Conservation (phyloP, 2,113 vertebrate genomes). For the Sander lucioperca region DNA sequence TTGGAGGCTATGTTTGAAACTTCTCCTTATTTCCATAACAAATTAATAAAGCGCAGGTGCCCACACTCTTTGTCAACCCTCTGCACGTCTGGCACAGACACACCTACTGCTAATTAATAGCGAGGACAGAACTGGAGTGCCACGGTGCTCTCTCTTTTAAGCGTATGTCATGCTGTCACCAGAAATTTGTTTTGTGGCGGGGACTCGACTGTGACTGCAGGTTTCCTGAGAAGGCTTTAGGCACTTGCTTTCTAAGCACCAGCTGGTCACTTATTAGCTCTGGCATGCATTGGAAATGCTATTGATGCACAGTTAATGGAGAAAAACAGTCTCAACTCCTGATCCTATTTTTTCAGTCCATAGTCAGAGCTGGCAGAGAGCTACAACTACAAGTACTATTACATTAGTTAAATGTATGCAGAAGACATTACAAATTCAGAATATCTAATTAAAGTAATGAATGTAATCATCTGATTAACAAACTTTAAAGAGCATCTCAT, state of each 20-base stretch:
- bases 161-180: conserved; percentile 65
- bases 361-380: conserved; percentile 25
- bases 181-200: conserved; percentile 53
- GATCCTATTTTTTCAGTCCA: conserved; percentile 23
- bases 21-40: conserved; percentile 24
- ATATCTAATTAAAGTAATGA: conserved; percentile 1
- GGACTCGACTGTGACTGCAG: conserved; percentile 47
- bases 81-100: conserved; percentile 15
- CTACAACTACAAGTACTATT: conserved; percentile 3
- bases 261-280: conserved; percentile 73
- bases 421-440: conserved; percentile 3
- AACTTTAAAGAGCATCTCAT: neutral
- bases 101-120: conserved; percentile 62
- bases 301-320: conserved; percentile 66
- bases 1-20: neutral
- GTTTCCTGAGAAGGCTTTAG: conserved; percentile 62
- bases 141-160: conserved; percentile 45
- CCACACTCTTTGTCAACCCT: conserved; percentile 44
- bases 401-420: conserved; percentile 12
- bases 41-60: conserved; percentile 32
- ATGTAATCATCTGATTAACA: conserved; percentile 6
- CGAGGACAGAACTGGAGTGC: conserved; percentile 40
- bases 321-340: conserved; percentile 52
- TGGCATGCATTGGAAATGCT: conserved; percentile 64
- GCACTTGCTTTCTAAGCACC: conserved; percentile 52